Evolutionary conservation across 2,797 vertebrate species (phyloP).

Genomic region (Helicolenus hilgendorfi): DNA sequence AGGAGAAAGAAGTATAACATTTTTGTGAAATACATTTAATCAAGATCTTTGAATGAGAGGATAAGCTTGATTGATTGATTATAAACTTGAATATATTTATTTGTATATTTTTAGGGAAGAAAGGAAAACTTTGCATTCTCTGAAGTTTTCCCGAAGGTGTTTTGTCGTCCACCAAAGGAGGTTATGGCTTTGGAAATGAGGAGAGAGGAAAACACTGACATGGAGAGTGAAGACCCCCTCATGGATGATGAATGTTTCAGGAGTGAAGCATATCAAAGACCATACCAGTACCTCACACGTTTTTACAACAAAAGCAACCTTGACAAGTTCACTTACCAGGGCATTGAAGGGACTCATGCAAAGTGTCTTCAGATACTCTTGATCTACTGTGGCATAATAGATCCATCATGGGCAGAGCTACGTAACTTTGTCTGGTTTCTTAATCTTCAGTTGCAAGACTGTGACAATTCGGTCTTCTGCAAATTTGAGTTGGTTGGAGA

Average conservation of each 20-base stretch:
- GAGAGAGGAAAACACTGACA: background rate
- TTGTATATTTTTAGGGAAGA: slow-evolving; percentile 70
- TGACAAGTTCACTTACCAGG: slow-evolving; percentile 88
- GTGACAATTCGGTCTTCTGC: slow-evolving; percentile 93
- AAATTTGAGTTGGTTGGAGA: slow-evolving; percentile 86
- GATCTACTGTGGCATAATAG: slow-evolving; percentile 90
- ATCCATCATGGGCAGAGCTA: slow-evolving; percentile 95
- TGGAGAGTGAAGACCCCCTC: slow-evolving; percentile 70
- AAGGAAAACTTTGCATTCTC: slow-evolving; percentile 78
- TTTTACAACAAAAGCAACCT: slow-evolving; percentile 83
- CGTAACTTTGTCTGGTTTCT: slow-evolving; percentile 93
- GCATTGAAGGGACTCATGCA: slow-evolving; percentile 88
- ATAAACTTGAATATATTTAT: background rate
- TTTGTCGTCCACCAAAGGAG: slow-evolving; percentile 92
- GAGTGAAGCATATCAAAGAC: slow-evolving; percentile 93
- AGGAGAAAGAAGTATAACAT: background rate
- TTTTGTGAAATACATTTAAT: background rate
- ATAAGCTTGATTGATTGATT: background rate
- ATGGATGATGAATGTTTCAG: slow-evolving; percentile 91
- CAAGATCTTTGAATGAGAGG: background rate
- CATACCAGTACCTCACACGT: slow-evolving; percentile 93
- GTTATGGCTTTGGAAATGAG: slow-evolving; percentile 86
- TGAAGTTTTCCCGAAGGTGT: slow-evolving; percentile 93
- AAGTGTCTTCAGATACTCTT: slow-evolving; percentile 93
- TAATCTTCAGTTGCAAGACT: slow-evolving; percentile 92